Evolutionary conservation across 2,888 invertebrate species (phyloP), one percentile per base, ranked within the genome.

Genomic region (Apoda limacodes): DNA sequence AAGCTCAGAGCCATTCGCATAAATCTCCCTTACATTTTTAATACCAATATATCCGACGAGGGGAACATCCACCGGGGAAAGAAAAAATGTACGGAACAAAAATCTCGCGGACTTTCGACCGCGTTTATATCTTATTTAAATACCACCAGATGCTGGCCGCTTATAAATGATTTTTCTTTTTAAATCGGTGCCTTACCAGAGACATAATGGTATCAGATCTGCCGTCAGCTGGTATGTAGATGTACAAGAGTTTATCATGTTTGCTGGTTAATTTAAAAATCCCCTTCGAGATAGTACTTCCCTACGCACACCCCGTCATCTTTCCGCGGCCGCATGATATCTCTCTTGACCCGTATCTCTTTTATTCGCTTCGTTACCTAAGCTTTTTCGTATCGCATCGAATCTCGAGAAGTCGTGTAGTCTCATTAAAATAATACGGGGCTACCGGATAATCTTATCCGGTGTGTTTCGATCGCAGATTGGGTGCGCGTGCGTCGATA

Each of bases 1-100:
- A 80, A 80, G 80, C 80, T 78, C 72, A 80, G 71, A 78, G 75
- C 78, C 69, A 78, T 80, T 75, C 78, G 70, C 78, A 80, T 80
- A 80, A 80, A 80, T 80, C 80, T 78, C 69, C 71, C 64, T 80
- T 80, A 78, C 80, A 80, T 80, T 80, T 80, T 80, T 80, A 80
- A 80, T 80, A 80, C 78, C 78, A 75, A 80, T 80, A 80, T 74
- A 75, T 74, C 71, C 67, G 57, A 50, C 53, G 64, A 74, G 76
- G 80, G 75, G 74, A 70, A 60, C 63, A 52, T 69, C 67, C 55
- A 44, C 52, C 46, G 49, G 60, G 64, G 61, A 58, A 56, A 55
- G 60, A 64, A 65, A 64, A 61, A 58, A 66, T 57, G 60, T 55
- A 53, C 54, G 56, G 48, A 66, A 68, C 68, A 65, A 70, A 71